Evolutionary conservation across 2,113 vertebrate genomes (phyloP).

Genomic region (Illadopsis cleaveri): DNA sequence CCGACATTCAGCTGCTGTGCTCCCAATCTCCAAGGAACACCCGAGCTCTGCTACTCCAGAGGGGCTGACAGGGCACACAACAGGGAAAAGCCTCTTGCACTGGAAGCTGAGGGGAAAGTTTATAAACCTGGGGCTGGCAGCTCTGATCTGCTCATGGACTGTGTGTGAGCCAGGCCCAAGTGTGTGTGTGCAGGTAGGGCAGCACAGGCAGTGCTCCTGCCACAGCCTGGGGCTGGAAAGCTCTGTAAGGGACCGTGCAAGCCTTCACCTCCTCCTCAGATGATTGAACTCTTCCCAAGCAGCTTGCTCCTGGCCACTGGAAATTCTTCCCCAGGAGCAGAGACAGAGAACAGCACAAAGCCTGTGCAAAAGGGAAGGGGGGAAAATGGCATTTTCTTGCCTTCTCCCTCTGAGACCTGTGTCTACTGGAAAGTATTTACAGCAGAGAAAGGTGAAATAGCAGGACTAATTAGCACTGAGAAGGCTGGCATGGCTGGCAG

Average conservation of each 20-base stretch:
- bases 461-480: slow-evolving; percentile 21
- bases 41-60: not conserved
- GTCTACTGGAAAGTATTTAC: not conserved
- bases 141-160: not conserved
- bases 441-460: slow-evolving; percentile 36
- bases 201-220: not conserved
- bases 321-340: not conserved
- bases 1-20: not conserved
- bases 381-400: not conserved
- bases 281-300: not conserved
- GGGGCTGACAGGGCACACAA: not conserved
- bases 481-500: slow-evolving; percentile 15
- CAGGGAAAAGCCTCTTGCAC: not conserved
- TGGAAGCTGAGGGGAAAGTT: not conserved
- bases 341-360: not conserved
- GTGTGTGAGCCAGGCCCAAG: not conserved
- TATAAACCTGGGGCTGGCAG: not conserved
- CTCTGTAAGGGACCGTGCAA: not conserved
- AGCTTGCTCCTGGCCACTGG: not conserved
- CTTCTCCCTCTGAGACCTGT: not conserved
- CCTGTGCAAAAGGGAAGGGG: not conserved
- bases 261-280: not conserved
- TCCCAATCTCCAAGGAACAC: not conserved
- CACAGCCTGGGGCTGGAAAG: not conserved
- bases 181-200: not conserved